Evolutionary conservation across 1,140 invertebrate genomes (phyloP), one percentile per base, ranked within the genome.

Genomic region (Leptestheria dahalacensis): DNA sequence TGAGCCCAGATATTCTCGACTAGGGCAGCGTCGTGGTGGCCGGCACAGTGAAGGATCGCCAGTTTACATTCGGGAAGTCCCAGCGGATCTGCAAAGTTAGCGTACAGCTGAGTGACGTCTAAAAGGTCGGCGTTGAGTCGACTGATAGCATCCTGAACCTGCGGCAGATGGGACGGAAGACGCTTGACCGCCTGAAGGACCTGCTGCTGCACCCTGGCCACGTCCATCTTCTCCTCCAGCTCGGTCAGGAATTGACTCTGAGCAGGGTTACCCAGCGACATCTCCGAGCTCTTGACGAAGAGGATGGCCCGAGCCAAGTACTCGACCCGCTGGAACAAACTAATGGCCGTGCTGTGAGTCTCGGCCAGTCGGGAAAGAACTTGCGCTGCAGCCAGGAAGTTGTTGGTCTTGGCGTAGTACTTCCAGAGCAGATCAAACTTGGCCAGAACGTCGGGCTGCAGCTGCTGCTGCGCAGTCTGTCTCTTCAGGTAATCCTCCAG

Each of bases 261-360:
- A 25, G 66, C 64, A 51, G 64, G 64, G 12, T 62, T 64, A 20
- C 84, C 85, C 48, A 81, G 82, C 12, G 83, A 85, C 47, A 82
- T 79, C 66, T 85, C 83, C 60, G 88, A 86, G 66, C 89, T 90
- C 67, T 91, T 82, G 78, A 93, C 85, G 70, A 91, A 96, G 74
- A 97, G 86, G 48, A 96, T 86, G n/a, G 93, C 92, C 65, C 91
- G 79, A 1, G 91, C 89, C 66, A 98, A 73, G 74, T 96, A 96
- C 67, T 88, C 85, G 28, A 96, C 80, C 52, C 93, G 79, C 69
- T 93, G 70, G 24, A 70, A 66, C 1, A 81, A 66, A 62, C 65
- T 68, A 9, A 78, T 67, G 41, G 78, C 71, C 52, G 68, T 72
- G 18, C 68, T 81, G 47, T 82, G 80, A 69, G 82, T 82, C 41